phyloP scores from a whole-genome alignment of 2,888 invertebrate species.

The Cataglyphis altisquamis region DNA sequence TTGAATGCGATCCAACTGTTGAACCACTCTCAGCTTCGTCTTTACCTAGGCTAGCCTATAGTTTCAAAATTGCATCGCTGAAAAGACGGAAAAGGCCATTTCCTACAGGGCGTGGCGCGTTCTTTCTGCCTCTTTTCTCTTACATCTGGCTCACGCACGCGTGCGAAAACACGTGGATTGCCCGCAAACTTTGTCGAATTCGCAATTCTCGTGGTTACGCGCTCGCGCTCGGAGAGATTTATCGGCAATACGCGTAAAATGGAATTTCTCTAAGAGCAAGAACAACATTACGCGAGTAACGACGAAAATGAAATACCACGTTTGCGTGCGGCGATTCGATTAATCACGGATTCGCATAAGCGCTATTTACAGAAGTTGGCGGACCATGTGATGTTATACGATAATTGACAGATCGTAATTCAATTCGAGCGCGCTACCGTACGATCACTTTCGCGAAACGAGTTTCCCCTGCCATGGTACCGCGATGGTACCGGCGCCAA shows the following conservation, averaged over 20 bases:
- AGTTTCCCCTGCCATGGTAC: slow-evolving; percentile 4
- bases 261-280: slow-evolving; percentile 8
- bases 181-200: slow-evolving; percentile 49
- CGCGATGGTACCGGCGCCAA: neutral
- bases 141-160: neutral
- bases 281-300: neutral
- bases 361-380: slow-evolving; percentile 57
- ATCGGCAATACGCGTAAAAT: slow-evolving; percentile 3
- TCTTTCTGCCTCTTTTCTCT: slow-evolving; percentile 37
- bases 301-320: neutral
- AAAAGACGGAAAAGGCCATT: slow-evolving; percentile 75
- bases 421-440: slow-evolving; percentile 2
- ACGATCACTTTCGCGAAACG: slow-evolving; percentile 38
- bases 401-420: slow-evolving; percentile 46
- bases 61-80: slow-evolving; percentile 74
- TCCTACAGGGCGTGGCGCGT: slow-evolving; percentile 55
- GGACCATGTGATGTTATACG: slow-evolving; percentile 28
- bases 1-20: slow-evolving; percentile 79
- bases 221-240: neutral
- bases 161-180: neutral
- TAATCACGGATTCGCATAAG: slow-evolving; percentile 55
- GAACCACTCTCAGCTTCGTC: slow-evolving; percentile 76
- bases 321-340: slow-evolving; percentile 52
- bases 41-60: slow-evolving; percentile 70
- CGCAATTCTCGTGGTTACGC: slow-evolving; percentile 40